These are phyloP conservation scores for Alloplasta piceator DNA, from an alignment of 2,888 invertebrate species.

Conservation along the genomic window DNA sequence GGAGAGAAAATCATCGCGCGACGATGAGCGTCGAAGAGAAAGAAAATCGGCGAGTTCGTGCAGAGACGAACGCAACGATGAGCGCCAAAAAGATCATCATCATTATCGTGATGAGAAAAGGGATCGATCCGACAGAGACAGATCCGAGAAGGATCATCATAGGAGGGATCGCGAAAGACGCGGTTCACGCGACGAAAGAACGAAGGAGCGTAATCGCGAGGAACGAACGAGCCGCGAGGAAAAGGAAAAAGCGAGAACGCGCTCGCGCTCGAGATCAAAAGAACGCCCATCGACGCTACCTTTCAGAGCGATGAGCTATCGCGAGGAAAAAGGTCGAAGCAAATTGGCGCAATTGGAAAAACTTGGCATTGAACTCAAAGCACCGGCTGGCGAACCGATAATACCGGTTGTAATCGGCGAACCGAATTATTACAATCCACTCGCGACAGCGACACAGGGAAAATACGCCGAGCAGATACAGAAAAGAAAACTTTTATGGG, in stretches of 20 bases:
- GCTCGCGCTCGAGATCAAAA: conserved; percentile 80
- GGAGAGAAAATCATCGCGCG: conserved; percentile 75
- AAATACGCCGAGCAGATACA: conserved; percentile 93
- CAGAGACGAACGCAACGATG: conserved; percentile 74
- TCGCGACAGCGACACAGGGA: conserved; percentile 88
- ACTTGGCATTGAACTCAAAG: conserved; percentile 82
- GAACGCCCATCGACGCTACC: conserved; percentile 73
- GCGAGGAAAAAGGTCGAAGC: conserved; percentile 83
- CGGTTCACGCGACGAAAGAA: conserved; percentile 78
- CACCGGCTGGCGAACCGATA: conserved; percentile 75
- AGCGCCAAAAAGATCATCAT: conserved; percentile 76
- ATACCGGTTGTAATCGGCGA: conserved; percentile 70
- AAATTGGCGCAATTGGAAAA: conserved; percentile 84
- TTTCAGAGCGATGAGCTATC: conserved; percentile 77
- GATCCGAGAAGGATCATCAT: conserved; percentile 68
- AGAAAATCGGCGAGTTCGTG: conserved; percentile 70
- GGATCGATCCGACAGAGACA: conserved; percentile 75
- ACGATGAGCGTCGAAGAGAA: conserved; percentile 77
- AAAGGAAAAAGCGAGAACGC: conserved; percentile 80
- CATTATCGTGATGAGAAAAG: conserved; percentile 78
- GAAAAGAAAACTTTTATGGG: conserved; percentile 96
- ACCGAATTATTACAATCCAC: conserved; percentile 91
- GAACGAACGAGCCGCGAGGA: conserved; percentile 74
- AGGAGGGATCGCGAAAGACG: conserved; percentile 76
- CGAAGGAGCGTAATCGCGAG: conserved; percentile 79